These are phyloP conservation scores for Colletes gigas DNA, from an alignment of 1,140 invertebrate species.

Conservation along the genomic window DNA sequence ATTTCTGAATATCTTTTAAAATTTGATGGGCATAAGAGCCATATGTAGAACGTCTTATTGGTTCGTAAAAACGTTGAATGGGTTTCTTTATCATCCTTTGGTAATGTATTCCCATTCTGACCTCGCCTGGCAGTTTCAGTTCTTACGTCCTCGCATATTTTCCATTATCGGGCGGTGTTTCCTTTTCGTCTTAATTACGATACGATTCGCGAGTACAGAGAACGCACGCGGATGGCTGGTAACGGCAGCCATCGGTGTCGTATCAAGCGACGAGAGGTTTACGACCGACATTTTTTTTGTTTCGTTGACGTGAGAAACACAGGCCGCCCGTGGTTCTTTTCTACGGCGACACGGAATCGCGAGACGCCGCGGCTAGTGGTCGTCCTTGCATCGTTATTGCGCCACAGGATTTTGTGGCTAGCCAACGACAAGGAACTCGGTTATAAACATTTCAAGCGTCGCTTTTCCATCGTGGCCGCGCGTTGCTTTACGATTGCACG, in stretches of 20 bases:
- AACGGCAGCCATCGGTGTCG: conserved; percentile 35
- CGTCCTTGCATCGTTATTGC: conserved; percentile 50
- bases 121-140: neutral
- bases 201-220: neutral
- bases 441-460: conserved; percentile 42
- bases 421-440: conserved; percentile 18
- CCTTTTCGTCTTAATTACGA: conserved; percentile 48
- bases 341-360: neutral
- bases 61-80: too few relatives aligned
- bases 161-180: conserved; percentile 25
- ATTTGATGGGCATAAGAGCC: too few relatives aligned
- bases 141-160: neutral
- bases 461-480: neutral
- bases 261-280: conserved; percentile 46
- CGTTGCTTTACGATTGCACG: conserved; percentile 48
- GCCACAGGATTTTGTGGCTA: conserved; percentile 30
- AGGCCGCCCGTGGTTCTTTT: neutral
- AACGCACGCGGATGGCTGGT: neutral
- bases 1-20: too few relatives aligned
- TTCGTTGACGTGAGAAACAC: neutral
- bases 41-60: too few relatives aligned
- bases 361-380: conserved; percentile 6
- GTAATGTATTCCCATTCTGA: neutral
- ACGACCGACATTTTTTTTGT: conserved; percentile 25
- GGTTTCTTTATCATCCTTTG: neutral